Conservation (phyloP, 2,797 vertebrate genomes). For the Fringilla coelebs region DNA sequence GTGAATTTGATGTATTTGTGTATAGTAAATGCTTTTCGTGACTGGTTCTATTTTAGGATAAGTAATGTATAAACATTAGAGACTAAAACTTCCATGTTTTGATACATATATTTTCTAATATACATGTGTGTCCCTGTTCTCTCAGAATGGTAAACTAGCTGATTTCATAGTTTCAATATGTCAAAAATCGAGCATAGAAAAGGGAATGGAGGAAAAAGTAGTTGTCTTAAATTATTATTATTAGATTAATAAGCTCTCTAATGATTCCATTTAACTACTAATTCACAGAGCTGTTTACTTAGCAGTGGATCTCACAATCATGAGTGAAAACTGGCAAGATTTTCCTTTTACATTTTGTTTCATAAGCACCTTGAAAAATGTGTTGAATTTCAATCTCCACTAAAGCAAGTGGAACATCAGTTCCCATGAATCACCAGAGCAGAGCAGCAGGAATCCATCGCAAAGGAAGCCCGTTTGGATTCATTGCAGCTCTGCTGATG, state of each 20-base stretch:
- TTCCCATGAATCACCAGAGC: slow-evolving; percentile 5
- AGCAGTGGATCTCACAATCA: neutral
- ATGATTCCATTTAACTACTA: neutral
- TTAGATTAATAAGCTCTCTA: neutral
- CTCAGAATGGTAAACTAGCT: neutral
- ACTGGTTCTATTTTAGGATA: neutral
- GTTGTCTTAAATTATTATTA: neutral
- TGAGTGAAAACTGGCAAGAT: neutral
- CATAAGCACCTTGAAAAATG: slow-evolving; percentile 15
- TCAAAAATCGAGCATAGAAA: neutral
- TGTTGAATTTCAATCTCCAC: neutral
- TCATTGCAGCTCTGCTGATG: slow-evolving; percentile 31
- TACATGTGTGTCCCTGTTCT: neutral
- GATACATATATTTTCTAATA: neutral
- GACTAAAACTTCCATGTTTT: neutral
- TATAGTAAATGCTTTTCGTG: neutral
- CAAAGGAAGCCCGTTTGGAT: slow-evolving; percentile 8
- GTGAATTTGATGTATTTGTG: neutral
- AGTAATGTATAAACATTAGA: neutral
- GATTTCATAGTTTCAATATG: neutral
- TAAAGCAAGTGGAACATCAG: neutral
- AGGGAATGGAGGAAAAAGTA: neutral
- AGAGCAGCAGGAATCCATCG: slow-evolving; percentile 38
- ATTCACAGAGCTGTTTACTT: neutral
- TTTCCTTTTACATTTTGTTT: neutral